Evolutionary conservation across 1,140 invertebrate species (phyloP).

Genomic region (Drosophila saltans): DNA sequence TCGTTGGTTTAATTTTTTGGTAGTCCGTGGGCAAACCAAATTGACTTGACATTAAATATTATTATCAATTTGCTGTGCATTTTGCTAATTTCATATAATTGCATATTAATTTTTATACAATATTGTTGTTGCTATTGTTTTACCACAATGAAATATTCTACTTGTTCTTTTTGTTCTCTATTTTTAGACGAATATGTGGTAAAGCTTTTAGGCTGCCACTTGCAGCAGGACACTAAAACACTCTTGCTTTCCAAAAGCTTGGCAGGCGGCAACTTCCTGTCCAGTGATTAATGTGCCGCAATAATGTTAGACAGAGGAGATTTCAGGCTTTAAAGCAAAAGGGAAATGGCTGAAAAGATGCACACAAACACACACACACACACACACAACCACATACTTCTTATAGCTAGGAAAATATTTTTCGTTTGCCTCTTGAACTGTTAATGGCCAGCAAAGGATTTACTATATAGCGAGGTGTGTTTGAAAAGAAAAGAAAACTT

Average conservation of each 20-base stretch:
- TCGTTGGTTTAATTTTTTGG: conserved; percentile 14
- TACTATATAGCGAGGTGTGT: conserved; percentile 22
- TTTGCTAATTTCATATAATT: conserved; percentile 74
- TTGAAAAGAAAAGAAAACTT: not conserved
- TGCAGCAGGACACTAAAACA: conserved; percentile 62
- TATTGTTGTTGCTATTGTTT: not conserved
- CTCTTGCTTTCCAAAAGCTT: conserved; percentile 67
- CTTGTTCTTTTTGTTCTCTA: conserved; percentile 21
- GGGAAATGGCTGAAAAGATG: conserved; percentile 67
- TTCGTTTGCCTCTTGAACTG: conserved; percentile 59
- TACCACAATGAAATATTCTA: too few relatives aligned
- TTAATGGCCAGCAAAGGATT: conserved; percentile 63
- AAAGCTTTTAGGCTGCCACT: conserved; percentile 68
- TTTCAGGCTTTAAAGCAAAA: conserved; percentile 62
- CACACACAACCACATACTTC: conserved; percentile 36
- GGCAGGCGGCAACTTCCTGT: conserved; percentile 60
- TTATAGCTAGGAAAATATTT: conserved; percentile 71
- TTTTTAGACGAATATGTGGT: conserved; percentile 33
- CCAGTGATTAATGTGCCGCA: conserved; percentile 73
- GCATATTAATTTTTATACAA: conserved; percentile 67
- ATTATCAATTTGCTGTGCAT: conserved; percentile 71
- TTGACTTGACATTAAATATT: conserved; percentile 75
- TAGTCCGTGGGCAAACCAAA: conserved; percentile 50
- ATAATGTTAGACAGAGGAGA: conserved; percentile 59
- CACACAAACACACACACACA: conserved; percentile 41